A percentile compares a stretch with the other conserved stretches of the same genome.
phyloP scores from a whole-genome alignment of 2,888 invertebrate genomes.

The Hyposoter didymator region DNA sequence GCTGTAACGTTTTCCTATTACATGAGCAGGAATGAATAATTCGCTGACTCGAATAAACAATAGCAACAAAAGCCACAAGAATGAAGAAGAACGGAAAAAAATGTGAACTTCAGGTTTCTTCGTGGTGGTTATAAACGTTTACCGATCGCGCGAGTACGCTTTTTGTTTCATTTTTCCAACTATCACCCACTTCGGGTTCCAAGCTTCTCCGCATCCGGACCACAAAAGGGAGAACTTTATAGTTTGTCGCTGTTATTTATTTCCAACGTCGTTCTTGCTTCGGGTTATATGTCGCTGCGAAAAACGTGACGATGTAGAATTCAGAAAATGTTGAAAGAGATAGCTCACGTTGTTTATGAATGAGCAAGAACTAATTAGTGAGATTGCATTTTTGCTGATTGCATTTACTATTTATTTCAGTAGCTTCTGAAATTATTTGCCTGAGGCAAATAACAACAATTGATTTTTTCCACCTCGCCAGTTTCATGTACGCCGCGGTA shows the following conservation, averaged over 20 bases:
- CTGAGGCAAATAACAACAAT: not conserved
- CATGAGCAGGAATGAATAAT: conserved; percentile 64
- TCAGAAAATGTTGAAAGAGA: not conserved
- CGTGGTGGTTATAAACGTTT: conserved; percentile 68
- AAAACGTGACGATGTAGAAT: not conserved
- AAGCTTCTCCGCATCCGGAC: conserved; percentile 63
- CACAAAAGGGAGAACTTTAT: conserved; percentile 65
- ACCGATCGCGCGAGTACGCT: conserved; percentile 17
- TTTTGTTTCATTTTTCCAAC: conserved; percentile 24
- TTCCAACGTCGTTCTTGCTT: conserved; percentile 4
- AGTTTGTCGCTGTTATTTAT: not conserved
- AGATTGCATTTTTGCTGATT: not conserved
- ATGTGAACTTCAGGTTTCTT: not conserved
- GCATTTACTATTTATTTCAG: conserved; percentile 41
- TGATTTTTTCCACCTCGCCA: conserved; percentile 43
- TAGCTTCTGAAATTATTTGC: not conserved
- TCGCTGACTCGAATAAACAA: conserved; percentile 73
- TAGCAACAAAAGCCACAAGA: conserved; percentile 76
- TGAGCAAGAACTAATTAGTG: not conserved
- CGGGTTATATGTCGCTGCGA: conserved; percentile 6
- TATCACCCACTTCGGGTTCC: conserved; percentile 27
- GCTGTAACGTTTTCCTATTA: conserved; percentile 65
- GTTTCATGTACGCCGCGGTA: not conserved
- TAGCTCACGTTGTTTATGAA: not conserved
- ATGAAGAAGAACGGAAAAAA: conserved; percentile 68